Evolutionary conservation across 2,113 vertebrate genomes (phyloP), one percentile per base, ranked within the genome.

Genomic region (Malurus alboscapulatus): DNA sequence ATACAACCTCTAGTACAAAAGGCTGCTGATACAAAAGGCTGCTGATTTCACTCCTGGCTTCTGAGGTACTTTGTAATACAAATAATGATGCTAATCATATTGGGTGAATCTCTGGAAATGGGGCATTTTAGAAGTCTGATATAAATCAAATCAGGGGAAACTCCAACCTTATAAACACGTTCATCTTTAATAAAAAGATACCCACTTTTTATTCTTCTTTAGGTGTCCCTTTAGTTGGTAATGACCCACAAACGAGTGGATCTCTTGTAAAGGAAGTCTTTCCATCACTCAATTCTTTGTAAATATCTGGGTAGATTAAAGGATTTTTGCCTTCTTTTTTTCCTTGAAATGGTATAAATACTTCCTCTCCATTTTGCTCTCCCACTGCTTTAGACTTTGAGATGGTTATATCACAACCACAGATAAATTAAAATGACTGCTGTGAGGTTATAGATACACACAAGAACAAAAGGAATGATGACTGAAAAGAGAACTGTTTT

Each of bases 391-490:
- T 72, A 92, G 73, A 91, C 40, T 62, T 61, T 38, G 63, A 85
- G 44, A 85, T 59, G 21, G 63, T 78, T 92, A 38, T 90, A 92
- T 87, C 84, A 55, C 58, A 89, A 61, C 40, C 44, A 61, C 17
- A 57, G 83, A 92, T 59, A 93, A 93, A 95, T 89, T 95, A 83
- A 95, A 94, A 95, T 85, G 65, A 87, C 85, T 92, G 62, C 44
- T 71, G 54, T 76, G 86, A 84, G 74, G 63, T 92, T 91, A 91
- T 27, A 94, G 89, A 87, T 74, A 82, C 27, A 69, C 75, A 66
- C 21, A 94, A 84, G 95, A 95, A 97, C 93, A 95, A 95, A 95
- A 95, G 73, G 59, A 69, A n/a, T 89, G 85, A 95, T 85, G 86
- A 72, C 74, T 94, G 80, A 85, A 93, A 76, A 88, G 73, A 86